Conservation (phyloP, 2,888 invertebrate species). For the Scaptomyza polygonia region DNA sequence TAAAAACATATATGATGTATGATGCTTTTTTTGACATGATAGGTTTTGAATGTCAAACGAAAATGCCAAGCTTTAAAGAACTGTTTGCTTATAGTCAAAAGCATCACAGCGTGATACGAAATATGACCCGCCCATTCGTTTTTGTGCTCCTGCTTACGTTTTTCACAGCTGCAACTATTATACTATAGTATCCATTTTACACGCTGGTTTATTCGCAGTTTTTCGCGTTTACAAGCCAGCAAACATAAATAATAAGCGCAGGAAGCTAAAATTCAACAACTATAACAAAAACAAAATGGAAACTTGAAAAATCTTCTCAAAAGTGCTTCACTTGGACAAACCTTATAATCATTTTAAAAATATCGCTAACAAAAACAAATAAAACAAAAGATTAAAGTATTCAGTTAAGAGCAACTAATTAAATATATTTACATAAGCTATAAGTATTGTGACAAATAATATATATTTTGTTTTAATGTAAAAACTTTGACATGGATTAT, state of each 20-base stretch:
- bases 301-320: neutral
- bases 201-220: slow-evolving; percentile 14
- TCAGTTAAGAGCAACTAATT: too few relatives aligned
- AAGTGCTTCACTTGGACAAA: neutral
- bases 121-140: slow-evolving; percentile 6
- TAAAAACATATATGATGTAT: too few relatives aligned
- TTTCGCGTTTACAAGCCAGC: slow-evolving; percentile 48
- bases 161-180: slow-evolving; percentile 1
- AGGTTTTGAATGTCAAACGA: slow-evolving; percentile 26
- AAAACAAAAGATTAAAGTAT: neutral
- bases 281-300: neutral
- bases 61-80: slow-evolving; percentile 9
- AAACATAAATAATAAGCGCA: slow-evolving; percentile 48
- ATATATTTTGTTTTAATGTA: neutral
- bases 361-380: too few relatives aligned
- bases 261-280: slow-evolving; percentile 9
- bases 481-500: too few relatives aligned
- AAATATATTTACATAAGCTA: neutral
- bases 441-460: neutral
- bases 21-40: too few relatives aligned
- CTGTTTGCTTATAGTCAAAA: slow-evolving; percentile 19
- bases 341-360: slow-evolving; percentile 1
- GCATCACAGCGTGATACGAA: slow-evolving; percentile 13
- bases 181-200: slow-evolving; percentile 11
- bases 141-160: neutral